Evolutionary conservation across 2,113 vertebrate genomes (phyloP).

Genomic region (Leiothrix lutea): DNA sequence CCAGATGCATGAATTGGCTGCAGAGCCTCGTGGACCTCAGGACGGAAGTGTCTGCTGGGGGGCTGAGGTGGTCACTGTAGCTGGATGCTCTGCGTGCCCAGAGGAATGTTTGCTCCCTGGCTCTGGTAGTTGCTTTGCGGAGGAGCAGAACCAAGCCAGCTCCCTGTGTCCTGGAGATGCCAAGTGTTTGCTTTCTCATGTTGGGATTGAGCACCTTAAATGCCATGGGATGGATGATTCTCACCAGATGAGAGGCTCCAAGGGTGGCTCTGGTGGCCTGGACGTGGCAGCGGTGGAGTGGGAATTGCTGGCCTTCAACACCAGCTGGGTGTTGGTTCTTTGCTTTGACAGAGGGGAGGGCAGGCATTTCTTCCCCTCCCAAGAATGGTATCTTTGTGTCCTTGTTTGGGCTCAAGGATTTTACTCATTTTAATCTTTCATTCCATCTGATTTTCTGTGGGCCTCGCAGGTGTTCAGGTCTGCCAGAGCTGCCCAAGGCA

Average conservation of each 20-base stretch:
- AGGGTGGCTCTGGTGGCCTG: background rate
- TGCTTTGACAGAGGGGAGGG: background rate
- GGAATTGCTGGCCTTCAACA: background rate
- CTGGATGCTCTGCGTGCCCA: background rate
- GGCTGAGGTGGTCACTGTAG: rapidly evolving
- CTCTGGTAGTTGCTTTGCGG: background rate
- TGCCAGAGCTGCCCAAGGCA: background rate
- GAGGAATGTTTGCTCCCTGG: background rate
- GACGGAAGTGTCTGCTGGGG: background rate
- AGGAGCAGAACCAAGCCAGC: background rate
- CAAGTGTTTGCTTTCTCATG: background rate
- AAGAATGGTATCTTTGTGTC: background rate
- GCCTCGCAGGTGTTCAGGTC: background rate
- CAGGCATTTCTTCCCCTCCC: background rate
- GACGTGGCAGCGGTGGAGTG: background rate
- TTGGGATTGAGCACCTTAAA: background rate
- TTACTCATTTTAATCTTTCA: background rate
- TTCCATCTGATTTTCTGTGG: background rate
- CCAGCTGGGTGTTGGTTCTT: background rate
- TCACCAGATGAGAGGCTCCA: background rate
- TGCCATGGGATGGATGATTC: background rate
- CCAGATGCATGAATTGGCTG: background rate
- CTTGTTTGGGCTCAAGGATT: background rate
- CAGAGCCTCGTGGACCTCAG: rapidly evolving
- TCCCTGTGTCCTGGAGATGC: background rate